Base-by-base conservation (phyloP, 1,140 invertebrate genomes). In the Aphelinus atriplicis region DNA sequence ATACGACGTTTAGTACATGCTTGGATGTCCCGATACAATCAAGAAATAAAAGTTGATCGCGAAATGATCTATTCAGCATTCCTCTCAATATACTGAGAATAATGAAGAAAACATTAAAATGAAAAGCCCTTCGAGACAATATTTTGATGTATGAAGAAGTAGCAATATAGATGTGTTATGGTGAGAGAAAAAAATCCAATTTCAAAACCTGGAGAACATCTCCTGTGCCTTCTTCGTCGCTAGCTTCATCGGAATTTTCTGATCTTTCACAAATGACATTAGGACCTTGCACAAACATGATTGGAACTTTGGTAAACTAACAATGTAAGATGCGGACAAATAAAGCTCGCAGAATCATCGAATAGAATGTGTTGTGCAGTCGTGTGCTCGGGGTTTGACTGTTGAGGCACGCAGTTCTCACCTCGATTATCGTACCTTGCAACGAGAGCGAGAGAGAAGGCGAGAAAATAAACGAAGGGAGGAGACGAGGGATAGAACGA, bases 201-300 rank as follows among this genome's bases (percentile, higher is more conserved):
- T 53, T 48, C 53, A 58, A 53, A 77, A 87, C 86, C 86, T 87
- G 86, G 5, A 88, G 75, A 43, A 81, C 76, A 80, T 87, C 85
- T 10, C 80, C 86, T 0, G 75, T 46, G 42, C 80, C 82, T 72
- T 87, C 85, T 6, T 86, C 84, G 1, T 87, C 86, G 55, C 85
- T 86, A 5, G 26, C 80, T 1, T 83, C 81, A 0, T 85, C 85
- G 0, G 84, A 85, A 56, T 81, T 79, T 42, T 86, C 85, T 0
- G 86, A 87, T 7, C 43, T 81, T 1, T 85, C 78, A 10, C 74
- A 73, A 66, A 71, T 4, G 3, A 81, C 51, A 55, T 70, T 65
- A 3, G 83, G 83, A 7, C 83, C 86, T 71, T 86, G 86, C 4
- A 88, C 87, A 61, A 88, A 88, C 87, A 88, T 88, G 58, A 58